Evolutionary conservation across 2,888 invertebrate genomes (phyloP).

Genomic region (Plemyria rubiginata): DNA sequence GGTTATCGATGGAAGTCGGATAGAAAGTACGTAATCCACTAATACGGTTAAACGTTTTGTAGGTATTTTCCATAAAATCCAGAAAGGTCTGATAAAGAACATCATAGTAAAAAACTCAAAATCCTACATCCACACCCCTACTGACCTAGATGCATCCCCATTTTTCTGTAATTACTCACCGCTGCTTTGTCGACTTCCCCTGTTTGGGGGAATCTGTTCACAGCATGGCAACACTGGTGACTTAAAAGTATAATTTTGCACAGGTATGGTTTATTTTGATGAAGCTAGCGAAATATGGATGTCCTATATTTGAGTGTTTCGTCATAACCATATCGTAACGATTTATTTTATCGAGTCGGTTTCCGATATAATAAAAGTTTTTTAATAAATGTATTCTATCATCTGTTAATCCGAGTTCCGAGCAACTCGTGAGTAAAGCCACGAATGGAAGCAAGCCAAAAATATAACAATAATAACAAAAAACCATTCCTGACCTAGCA

Average conservation of each 20-base stretch:
- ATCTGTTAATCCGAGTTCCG: too few species aligned
- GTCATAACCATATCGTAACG: not conserved
- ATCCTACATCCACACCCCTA: slow-evolving; percentile 46
- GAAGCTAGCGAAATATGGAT: not conserved
- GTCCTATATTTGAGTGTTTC: not conserved
- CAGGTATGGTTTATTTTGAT: slow-evolving; percentile 6
- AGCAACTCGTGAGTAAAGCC: too few species aligned
- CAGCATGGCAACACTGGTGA: slow-evolving; percentile 29
- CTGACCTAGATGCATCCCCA: slow-evolving; percentile 78
- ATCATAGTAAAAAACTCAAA: not conserved
- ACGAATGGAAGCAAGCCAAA: too few species aligned
- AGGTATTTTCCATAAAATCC: not conserved
- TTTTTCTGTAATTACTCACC: slow-evolving; percentile 83
- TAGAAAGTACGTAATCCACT: too few species aligned
- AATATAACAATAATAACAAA: too few species aligned
- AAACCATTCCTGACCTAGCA: too few species aligned
- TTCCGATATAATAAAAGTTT: too few species aligned
- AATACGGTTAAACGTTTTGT: too few species aligned
- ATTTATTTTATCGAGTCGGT: too few species aligned
- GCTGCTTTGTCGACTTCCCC: slow-evolving; percentile 72
- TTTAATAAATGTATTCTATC: too few species aligned
- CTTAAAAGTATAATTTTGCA: slow-evolving; percentile 14
- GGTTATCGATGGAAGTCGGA: too few species aligned
- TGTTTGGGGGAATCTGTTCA: slow-evolving; percentile 48
- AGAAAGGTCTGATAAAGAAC: not conserved